A percentile compares a stretch with the other conserved stretches of the same genome.
These are phyloP conservation scores for Strongylocentrotus purpuratus DNA, from an alignment of 35 echinoderm and acorn worm genomes.

Conservation along the genomic window DNA sequence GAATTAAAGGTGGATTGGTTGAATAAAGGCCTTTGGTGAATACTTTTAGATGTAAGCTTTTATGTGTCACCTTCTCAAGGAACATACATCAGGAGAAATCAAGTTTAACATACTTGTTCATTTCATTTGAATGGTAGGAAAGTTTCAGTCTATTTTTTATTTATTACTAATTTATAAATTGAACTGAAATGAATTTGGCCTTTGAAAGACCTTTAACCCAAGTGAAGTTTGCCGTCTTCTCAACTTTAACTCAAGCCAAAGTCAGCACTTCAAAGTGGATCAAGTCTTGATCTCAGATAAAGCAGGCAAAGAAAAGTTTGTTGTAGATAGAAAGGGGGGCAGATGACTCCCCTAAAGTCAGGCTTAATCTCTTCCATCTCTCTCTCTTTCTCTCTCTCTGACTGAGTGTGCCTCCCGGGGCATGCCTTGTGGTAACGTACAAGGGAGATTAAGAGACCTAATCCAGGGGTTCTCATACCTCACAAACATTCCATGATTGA, in stretches of 20 bases:
- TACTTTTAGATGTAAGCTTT: too few species aligned
- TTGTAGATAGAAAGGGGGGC: background rate
- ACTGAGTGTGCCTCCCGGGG: background rate
- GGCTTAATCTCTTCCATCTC: conserved; percentile 1
- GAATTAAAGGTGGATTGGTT: too few species aligned
- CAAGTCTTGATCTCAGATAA: background rate
- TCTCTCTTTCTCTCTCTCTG: background rate
- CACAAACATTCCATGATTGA: background rate
- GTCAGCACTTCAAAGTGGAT: background rate
- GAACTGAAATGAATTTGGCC: background rate
- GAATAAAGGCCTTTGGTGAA: too few species aligned
- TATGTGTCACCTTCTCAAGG: too few species aligned
- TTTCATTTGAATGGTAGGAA: too few species aligned
- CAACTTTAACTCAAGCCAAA: background rate
- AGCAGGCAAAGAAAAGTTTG: background rate
- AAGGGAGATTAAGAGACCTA: background rate
- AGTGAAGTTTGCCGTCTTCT: background rate
- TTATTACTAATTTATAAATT: background rate
- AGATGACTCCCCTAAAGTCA: background rate
- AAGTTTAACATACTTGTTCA: too few species aligned
- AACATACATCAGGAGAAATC: too few species aligned
- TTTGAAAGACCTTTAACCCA: conserved; percentile 3
- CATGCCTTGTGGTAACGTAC: background rate
- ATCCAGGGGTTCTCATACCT: background rate
- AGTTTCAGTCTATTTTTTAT: too few species aligned